Evolutionary conservation across 2,888 invertebrate genomes (phyloP).

Genomic region (Drosophila peninsularis): DNA sequence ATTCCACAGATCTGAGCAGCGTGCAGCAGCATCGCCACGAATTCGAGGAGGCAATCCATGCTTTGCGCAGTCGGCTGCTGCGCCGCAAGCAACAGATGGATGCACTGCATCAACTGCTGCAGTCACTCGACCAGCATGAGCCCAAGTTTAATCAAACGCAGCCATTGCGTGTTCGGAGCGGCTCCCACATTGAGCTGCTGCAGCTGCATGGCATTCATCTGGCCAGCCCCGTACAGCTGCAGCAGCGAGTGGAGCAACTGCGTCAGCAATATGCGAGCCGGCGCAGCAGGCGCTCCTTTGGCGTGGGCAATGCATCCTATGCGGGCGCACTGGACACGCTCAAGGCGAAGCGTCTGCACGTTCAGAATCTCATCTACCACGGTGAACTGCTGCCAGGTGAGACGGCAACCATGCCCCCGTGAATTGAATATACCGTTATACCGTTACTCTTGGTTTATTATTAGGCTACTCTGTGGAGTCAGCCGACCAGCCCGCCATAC

Average conservation of each 20-base stretch:
- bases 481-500: constrained; percentile 21
- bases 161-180: constrained; percentile 35
- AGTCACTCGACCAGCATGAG: constrained; percentile 8
- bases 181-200: constrained; percentile 58
- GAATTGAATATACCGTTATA: too few relatives aligned
- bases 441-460: too few relatives aligned
- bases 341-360: constrained; percentile 63
- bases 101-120: constrained; percentile 54
- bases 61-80: constrained; percentile 70
- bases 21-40: constrained; percentile 75
- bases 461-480: constrained; percentile 66
- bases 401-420: neutral
- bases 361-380: constrained; percentile 75
- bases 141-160: constrained; percentile 24
- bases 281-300: constrained; percentile 57
- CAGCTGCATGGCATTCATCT: constrained; percentile 58
- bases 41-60: constrained; percentile 72
- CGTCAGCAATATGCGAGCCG: constrained; percentile 38
- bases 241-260: constrained; percentile 56
- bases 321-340: constrained; percentile 31
- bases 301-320: constrained; percentile 32
- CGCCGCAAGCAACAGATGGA: constrained; percentile 68
- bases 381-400: constrained; percentile 75
- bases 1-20: constrained; percentile 55
- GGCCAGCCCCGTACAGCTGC: constrained; percentile 74